A percentile compares a stretch with the other conserved stretches of the same genome.
These are phyloP conservation scores for Venusia cambrica DNA, from an alignment of 2,888 invertebrate genomes.

Conservation along the genomic window DNA sequence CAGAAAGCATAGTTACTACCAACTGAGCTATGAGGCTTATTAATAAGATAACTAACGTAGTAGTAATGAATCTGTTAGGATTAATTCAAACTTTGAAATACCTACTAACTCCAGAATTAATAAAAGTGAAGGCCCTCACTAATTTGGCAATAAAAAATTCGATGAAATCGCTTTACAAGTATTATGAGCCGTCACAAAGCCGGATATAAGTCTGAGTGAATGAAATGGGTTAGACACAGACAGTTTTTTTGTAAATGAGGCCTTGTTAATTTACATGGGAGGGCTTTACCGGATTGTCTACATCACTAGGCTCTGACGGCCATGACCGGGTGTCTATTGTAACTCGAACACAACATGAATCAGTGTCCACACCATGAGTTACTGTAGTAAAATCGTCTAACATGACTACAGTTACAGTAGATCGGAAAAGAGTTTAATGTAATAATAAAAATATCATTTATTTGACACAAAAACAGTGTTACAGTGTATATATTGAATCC, in stretches of 20 bases:
- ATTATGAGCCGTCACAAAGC: slow-evolving; percentile 34
- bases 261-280: slow-evolving; percentile 49
- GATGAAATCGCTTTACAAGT: slow-evolving; percentile 21
- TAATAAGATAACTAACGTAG: too few species aligned
- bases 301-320: slow-evolving; percentile 50
- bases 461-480: too few species aligned
- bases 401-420: too few species aligned
- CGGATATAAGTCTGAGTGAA: slow-evolving; percentile 33
- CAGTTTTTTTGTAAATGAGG: slow-evolving; percentile 40
- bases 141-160: slow-evolving; percentile 22
- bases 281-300: slow-evolving; percentile 45
- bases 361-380: too few species aligned
- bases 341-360: slow-evolving; percentile 54
- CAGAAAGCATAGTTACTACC: slow-evolving; percentile 5
- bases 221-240: slow-evolving; percentile 38
- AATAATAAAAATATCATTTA: too few species aligned
- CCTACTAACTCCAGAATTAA: too few species aligned
- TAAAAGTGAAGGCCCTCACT: too few species aligned
- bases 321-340: slow-evolving; percentile 62
- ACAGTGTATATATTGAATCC: too few species aligned
- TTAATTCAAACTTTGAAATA: too few species aligned
- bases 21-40: slow-evolving; percentile 1
- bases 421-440: too few species aligned
- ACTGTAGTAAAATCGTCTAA: too few species aligned
- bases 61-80: too few species aligned